These are phyloP conservation scores for Pachyrhynchus sulphureomaculatus DNA, from an alignment of 1,140 invertebrate genomes.

Conservation along the genomic window DNA sequence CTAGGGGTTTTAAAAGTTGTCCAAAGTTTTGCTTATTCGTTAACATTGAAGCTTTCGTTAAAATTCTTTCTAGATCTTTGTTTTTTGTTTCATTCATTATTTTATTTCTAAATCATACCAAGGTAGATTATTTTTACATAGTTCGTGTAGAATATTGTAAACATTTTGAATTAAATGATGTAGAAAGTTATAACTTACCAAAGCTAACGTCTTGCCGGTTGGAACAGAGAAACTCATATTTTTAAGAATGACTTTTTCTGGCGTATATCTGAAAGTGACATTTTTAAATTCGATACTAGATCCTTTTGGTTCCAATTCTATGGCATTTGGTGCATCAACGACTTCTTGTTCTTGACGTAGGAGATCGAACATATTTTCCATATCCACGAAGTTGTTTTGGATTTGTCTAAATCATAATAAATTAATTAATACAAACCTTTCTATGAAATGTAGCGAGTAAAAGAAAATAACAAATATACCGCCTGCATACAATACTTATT, in stretches of 20 bases:
- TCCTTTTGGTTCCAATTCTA: slow-evolving; percentile 66
- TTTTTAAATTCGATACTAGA: slow-evolving; percentile 87
- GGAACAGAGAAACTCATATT: slow-evolving; percentile 84
- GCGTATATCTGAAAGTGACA: slow-evolving; percentile 85
- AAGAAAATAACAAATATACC: too few relatives aligned
- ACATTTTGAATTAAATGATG: too few relatives aligned
- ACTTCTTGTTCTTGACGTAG: slow-evolving; percentile 85
- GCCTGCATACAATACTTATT: too few relatives aligned
- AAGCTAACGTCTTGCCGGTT: slow-evolving; percentile 87
- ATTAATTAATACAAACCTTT: neutral
- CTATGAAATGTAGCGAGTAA: neutral
- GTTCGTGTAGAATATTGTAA: too few relatives aligned
- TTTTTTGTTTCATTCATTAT: too few relatives aligned
- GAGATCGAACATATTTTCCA: slow-evolving; percentile 99
- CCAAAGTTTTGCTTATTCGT: too few relatives aligned
- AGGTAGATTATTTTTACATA: too few relatives aligned
- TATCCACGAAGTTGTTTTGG: slow-evolving; percentile 96
- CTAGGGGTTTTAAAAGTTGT: too few relatives aligned
- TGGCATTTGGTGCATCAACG: slow-evolving; percentile 76
- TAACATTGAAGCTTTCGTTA: too few relatives aligned
- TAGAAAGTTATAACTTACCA: slow-evolving; percentile 63
- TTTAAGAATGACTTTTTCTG: slow-evolving; percentile 77
- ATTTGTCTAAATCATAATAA: slow-evolving; percentile 71
- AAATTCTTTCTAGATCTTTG: too few relatives aligned
- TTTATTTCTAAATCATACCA: too few relatives aligned